phyloP scores from a whole-genome alignment of 2,888 invertebrate species.

The Pandemis corylana region DNA sequence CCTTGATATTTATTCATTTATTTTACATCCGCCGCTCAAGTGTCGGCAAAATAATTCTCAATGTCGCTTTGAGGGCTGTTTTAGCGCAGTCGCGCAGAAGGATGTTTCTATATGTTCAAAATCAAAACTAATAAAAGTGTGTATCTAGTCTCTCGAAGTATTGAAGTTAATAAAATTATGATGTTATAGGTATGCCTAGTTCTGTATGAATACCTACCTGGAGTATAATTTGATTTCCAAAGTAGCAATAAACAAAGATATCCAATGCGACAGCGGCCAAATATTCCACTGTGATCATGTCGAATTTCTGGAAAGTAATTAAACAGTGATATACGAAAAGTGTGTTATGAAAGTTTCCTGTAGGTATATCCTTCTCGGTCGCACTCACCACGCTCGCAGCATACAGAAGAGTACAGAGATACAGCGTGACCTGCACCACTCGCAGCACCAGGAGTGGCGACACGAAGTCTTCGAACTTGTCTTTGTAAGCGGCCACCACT shows the following conservation, averaged over 20 bases:
- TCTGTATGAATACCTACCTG: conserved; percentile 57
- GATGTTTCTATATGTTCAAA: too few species aligned
- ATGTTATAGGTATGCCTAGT: too few species aligned
- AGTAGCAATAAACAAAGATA: conserved; percentile 76
- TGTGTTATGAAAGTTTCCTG: too few species aligned
- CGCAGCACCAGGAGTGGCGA: conserved; percentile 71
- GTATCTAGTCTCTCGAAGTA: too few species aligned
- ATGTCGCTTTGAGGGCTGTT: too few species aligned
- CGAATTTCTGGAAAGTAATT: conserved; percentile 59
- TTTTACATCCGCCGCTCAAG: too few species aligned
- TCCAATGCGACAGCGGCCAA: conserved; percentile 72
- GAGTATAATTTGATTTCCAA: conserved; percentile 73
- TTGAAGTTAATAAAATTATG: too few species aligned
- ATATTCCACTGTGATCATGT: conserved; percentile 75
- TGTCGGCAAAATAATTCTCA: too few species aligned
- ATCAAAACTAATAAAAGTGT: too few species aligned
- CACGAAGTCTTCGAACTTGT: conserved; percentile 67
- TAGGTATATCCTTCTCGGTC: neutral
- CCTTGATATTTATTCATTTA: too few species aligned
- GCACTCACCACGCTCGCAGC: conserved; percentile 68
- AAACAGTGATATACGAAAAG: too few species aligned
- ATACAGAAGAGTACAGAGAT: conserved; percentile 72
- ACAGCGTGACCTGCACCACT: conserved; percentile 75
- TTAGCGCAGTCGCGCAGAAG: too few species aligned
- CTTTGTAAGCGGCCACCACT: conserved; percentile 57